phyloP scores from a whole-genome alignment of 2,888 invertebrate species.

The Xanthia togata region DNA sequence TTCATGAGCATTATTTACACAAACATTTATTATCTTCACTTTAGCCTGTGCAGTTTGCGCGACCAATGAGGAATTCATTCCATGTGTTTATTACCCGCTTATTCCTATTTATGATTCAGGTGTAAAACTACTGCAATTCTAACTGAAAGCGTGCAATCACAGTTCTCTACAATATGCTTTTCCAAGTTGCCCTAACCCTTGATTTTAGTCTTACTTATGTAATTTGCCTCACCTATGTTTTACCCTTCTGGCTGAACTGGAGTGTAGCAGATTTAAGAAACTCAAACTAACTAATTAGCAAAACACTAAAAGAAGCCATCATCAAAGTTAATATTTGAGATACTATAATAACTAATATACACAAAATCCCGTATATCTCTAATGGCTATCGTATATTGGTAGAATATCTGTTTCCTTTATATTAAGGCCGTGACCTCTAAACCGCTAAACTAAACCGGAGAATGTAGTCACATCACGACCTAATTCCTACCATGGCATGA shows the following conservation, averaged over 20 bases:
- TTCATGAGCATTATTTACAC: no score
- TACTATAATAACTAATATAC: no score
- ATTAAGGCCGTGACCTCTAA: slow-evolving; percentile 51
- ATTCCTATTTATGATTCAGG: background rate
- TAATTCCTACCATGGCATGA: slow-evolving; percentile 46
- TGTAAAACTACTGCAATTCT: background rate
- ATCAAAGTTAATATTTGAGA: background rate
- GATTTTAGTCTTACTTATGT: background rate
- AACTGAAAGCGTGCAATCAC: no score
- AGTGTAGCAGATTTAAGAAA: background rate
- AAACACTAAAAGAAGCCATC: background rate
- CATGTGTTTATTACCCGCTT: background rate
- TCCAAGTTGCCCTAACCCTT: background rate
- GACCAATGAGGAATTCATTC: background rate
- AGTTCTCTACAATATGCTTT: background rate
- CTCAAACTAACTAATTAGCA: background rate
- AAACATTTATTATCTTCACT: no score
- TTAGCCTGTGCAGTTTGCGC: background rate
- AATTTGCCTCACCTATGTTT: background rate
- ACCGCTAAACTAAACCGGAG: slow-evolving; percentile 20
- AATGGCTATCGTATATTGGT: background rate
- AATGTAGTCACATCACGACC: slow-evolving; percentile 49
- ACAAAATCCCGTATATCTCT: background rate
- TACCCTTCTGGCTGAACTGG: background rate
- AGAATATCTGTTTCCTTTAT: slow-evolving; percentile 22